Evolutionary conservation across 2,888 invertebrate species (phyloP), one percentile per base, ranked within the genome.

Genomic region (Hesperia comma): DNA sequence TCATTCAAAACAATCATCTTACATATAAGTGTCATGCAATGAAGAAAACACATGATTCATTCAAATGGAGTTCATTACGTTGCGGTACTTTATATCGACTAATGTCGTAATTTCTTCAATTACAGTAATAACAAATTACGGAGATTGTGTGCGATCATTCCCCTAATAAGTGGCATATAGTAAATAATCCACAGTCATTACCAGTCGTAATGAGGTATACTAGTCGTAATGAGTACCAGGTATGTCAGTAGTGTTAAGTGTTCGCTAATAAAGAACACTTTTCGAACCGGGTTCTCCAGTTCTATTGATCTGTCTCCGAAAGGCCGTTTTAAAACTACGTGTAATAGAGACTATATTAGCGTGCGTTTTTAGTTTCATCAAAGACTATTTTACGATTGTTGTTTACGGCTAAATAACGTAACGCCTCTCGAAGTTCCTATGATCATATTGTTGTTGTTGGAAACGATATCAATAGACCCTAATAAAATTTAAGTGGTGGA

Each of bases 91-190:
- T n/a, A 61, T 46, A 53, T 37, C 21, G 21, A 14, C 15, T 61
- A 60, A 60, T 60, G 49, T 19, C 19, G 61, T 51, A 40, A 61
- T 61, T 61, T 61, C 40, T 61, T 53, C 51, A 61, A 61, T 61
- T 61, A 61, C 61, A 51, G 19, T 53, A 21, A 33, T 15, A 61
- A n/a, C 19, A 61, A 53, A 61, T 61, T 61, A 53, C 61, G 6
- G 61, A 51, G 21, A 32, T 53, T 40, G 19, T 57, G 57, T 15
- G 41, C n/a, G 21, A 21, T 57, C 21, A 43, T 21, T 41, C 32
- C 33, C 57, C 4, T 43, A 41, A 43, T 55, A 55, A 55, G 60
- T 60, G 32, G 49, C 60, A 49, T n/a, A 21, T 37, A 57, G 33
- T 19, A 10, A 14, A 41, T 37, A 37, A 37, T 37, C 26, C 26